phyloP scores from a whole-genome alignment of 2,888 invertebrate species.

The Pheosia gnoma region DNA sequence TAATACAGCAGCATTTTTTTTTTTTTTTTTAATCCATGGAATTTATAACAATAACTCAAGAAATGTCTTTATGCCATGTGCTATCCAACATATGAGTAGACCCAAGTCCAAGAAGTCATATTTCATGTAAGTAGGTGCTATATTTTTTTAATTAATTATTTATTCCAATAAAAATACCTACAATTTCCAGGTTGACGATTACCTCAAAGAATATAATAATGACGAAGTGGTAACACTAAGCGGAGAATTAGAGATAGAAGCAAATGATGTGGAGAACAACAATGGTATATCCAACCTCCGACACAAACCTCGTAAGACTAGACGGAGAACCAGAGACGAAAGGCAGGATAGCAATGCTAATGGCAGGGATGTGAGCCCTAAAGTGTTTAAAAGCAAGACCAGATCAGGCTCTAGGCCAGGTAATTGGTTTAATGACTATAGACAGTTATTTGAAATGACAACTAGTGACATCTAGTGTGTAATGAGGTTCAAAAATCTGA shows the following conservation, averaged over 20 bases:
- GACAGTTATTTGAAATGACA: too few relatives aligned
- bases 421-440: conserved; percentile 22
- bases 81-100: too few relatives aligned
- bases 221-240: conserved; percentile 79
- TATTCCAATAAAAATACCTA: background rate
- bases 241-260: conserved; percentile 79
- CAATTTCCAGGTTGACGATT: conserved; percentile 72
- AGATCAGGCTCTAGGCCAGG: conserved; percentile 66
- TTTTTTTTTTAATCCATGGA: background rate
- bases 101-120: too few relatives aligned
- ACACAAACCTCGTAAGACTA: conserved; percentile 73
- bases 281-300: conserved; percentile 66
- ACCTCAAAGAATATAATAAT: conserved; percentile 79
- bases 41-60: too few relatives aligned
- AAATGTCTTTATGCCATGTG: too few relatives aligned
- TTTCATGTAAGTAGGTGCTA: too few relatives aligned
- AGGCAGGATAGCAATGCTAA: conserved; percentile 66
- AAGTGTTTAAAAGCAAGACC: conserved; percentile 72
- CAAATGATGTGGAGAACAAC: conserved; percentile 76
- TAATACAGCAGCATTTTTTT: background rate
- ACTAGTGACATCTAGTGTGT: too few relatives aligned
- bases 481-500: too few relatives aligned
- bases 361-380: conserved; percentile 75
- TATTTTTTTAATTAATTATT: too few relatives aligned
- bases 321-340: conserved; percentile 74